Base-by-base conservation (phyloP, 2,888 invertebrate species). In the Unio pictorum region DNA sequence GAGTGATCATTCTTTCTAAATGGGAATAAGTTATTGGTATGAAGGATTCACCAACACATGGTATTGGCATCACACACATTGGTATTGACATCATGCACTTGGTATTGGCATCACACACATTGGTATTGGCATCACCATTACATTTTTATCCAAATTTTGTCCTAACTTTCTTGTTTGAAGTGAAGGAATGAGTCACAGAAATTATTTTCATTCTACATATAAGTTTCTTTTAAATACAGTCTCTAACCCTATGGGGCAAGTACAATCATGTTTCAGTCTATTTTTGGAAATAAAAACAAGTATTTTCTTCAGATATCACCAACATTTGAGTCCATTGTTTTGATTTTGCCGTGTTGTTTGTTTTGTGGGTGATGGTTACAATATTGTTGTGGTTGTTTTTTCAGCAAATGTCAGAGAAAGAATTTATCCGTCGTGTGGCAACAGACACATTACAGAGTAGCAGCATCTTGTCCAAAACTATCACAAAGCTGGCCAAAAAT, bases 381-480 rank as follows among this genome's bases (percentile, higher is more conserved):
- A 23, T n/a, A 56, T 55, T 61, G 34, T 34, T 66, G 26, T 55
- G 54, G 28, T 17, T 15, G n/a, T 15, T 58, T 65, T 81, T 79
- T 23, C 81, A 90, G 88, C 82, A 82, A 68, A 89, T 90, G 88
- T 79, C 84, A 23, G 85, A 87, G 28, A 66, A 79, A 55, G 90
- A 90, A 74, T 75, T 88, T 45, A 78, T 87, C 60, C 82, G 89
- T 28, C 82, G 90, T 20, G 71, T 81, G 57, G 80, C 85, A 61
- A 89, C 90, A 18, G 89, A 88, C 26, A 89, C 89, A 20, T 72
- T 90, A 64, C 79, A 81, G 68, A 87, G 83, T 61, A 81, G 83
- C 66, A 85, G 81, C 67, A 84, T 86, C 11, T 85, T 84, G 17
- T 79, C 86, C 61, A 84, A 86, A 67, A 82, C 86, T 20, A 81